Conservation (phyloP, 2,113 vertebrate species). For the Camelus bactrianus region DNA sequence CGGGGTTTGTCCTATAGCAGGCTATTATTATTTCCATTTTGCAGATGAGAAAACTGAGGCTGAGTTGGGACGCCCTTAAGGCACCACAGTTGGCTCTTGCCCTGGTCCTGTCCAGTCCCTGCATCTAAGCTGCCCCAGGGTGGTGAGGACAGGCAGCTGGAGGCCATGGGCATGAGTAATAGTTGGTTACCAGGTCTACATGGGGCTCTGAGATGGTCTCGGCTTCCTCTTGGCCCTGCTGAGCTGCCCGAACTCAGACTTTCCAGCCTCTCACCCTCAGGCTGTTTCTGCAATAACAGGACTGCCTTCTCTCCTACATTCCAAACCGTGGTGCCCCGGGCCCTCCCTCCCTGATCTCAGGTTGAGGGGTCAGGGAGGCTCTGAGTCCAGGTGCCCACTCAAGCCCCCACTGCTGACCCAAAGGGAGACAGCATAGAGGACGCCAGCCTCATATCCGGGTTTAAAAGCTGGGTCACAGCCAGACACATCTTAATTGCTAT, state of each 20-base stretch:
- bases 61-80: background rate
- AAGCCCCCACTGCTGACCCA: background rate
- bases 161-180: background rate
- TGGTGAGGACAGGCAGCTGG: fast-evolving
- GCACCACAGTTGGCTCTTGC: background rate
- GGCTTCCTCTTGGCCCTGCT: background rate
- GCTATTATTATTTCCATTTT: background rate
- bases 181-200: background rate
- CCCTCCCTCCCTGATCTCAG: background rate
- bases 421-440: background rate
- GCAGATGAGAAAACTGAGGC: background rate
- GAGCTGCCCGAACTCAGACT: background rate
- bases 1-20: fast-evolving
- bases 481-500: conserved; percentile 4
- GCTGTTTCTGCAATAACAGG: background rate
- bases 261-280: background rate
- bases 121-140: too few relatives aligned
- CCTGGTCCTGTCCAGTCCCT: background rate
- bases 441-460: background rate
- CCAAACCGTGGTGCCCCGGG: background rate
- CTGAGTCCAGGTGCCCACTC: background rate
- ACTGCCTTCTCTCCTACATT: background rate
- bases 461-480: conserved; percentile 43
- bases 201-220: background rate
- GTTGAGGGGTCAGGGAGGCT: background rate